These are phyloP conservation scores for Drosophila pandora DNA, from an alignment of 1,140 invertebrate species.

Conservation along the genomic window DNA sequence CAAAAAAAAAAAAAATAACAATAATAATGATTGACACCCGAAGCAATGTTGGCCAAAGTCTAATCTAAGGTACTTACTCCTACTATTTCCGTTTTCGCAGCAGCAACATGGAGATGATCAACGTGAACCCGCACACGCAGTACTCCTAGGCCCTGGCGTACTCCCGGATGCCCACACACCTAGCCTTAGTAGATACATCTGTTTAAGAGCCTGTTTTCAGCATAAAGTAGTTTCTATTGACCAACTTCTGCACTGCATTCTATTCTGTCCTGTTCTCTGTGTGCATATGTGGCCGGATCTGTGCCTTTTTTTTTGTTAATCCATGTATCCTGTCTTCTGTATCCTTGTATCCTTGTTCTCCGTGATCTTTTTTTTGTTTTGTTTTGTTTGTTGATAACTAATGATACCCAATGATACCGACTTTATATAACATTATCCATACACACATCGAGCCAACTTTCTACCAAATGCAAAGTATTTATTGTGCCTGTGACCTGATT, in stretches of 20 bases:
- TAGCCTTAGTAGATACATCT: conserved; percentile 46
- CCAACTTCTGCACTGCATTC: conserved; percentile 12
- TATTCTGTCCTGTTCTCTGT: background rate
- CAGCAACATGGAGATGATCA: conserved; percentile 92
- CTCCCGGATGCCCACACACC: conserved; percentile 26
- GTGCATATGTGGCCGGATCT: conserved; percentile 11
- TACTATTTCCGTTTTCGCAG: conserved; percentile 52
- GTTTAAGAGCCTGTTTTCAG: conserved; percentile 25
- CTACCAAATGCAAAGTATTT: conserved; percentile 4
- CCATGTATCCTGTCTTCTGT: background rate
- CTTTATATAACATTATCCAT: conserved; percentile 1
- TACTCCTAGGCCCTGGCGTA: conserved; percentile 85
- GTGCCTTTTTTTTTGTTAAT: conserved; percentile 31
- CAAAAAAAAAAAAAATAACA: background rate
- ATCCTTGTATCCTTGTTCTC: background rate
- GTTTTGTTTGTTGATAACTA: background rate
- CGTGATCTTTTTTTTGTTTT: background rate
- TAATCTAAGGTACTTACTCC: background rate
- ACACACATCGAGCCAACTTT: background rate
- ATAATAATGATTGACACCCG: conserved; percentile 13
- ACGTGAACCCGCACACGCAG: conserved; percentile 90
- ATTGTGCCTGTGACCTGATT: conserved; percentile 8
- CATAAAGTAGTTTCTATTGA: conserved; percentile 36
- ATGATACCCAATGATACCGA: no score
- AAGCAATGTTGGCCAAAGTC: background rate